Conservation (phyloP, 92 coral and sea anemone genomes). For the Scolanthus callimorphus region DNA sequence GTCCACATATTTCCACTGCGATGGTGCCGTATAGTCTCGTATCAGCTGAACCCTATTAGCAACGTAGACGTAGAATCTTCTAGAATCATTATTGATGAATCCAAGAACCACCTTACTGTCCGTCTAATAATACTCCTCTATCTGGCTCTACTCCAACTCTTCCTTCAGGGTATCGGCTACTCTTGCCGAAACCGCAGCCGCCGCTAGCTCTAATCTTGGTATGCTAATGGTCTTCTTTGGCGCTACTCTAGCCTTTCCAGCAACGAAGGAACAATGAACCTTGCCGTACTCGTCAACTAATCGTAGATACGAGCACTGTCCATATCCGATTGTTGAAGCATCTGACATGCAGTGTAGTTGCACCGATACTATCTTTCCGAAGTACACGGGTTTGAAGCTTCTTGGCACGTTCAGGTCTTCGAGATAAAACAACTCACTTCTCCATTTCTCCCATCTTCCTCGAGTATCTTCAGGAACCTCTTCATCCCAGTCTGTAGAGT, state of each 20-base stretch:
- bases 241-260: neutral
- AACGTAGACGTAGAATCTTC: no score
- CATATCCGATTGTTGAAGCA: neutral
- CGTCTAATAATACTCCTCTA: no score
- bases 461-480: neutral
- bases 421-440: neutral
- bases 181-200: no score
- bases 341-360: slow-evolving; percentile 1
- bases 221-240: no score
- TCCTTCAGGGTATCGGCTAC: no score
- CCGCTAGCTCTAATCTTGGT: no score
- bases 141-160: no score
- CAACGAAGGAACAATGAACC: neutral
- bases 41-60: no score
- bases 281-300: neutral
- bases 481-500: neutral
- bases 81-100: no score
- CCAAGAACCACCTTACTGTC: no score
- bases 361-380: neutral
- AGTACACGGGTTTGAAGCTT: slow-evolving; percentile 1
- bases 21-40: no score
- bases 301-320: neutral
- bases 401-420: neutral
- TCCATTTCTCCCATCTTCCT: neutral
- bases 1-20: no score